Conservation (phyloP, 2,113 vertebrate species). For the Brienomyrus brachyistius region DNA sequence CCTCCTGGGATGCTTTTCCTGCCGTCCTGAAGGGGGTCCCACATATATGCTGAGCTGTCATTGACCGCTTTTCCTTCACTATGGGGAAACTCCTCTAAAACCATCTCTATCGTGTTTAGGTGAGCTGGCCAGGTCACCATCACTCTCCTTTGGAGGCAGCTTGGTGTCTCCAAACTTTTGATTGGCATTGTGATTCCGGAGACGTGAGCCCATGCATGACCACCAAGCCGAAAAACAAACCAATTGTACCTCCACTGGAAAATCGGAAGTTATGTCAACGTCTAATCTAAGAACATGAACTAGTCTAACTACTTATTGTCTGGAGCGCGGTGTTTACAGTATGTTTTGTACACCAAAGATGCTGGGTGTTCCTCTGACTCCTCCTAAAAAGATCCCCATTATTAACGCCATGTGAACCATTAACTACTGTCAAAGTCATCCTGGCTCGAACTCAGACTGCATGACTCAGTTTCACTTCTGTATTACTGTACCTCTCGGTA, state of each 20-base stretch:
- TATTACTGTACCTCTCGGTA: not conserved
- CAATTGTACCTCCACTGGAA: not conserved
- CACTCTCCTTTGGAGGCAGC: not conserved
- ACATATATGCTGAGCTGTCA: not conserved
- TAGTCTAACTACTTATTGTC: not conserved
- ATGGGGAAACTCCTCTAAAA: not conserved
- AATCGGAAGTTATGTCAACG: not conserved
- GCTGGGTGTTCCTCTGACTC: not conserved
- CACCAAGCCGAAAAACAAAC: not conserved
- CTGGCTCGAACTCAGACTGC: not conserved
- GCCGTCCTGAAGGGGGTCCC: not conserved
- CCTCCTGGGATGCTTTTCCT: not conserved
- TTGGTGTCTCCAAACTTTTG: not conserved
- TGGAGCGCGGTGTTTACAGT: not conserved
- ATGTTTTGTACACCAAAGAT: not conserved
- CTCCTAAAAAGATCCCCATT: not conserved
- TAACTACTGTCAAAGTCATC: not conserved
- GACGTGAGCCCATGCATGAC: not conserved
- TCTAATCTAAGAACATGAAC: not conserved
- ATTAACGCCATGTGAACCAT: not conserved
- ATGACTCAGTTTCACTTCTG: not conserved
- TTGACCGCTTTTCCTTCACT: not conserved
- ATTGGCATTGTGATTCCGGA: not conserved
- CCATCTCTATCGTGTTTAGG: not conserved
- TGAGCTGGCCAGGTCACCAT: not conserved